phyloP scores from a whole-genome alignment of 2,888 invertebrate species.

The Drosophila basisetae region DNA sequence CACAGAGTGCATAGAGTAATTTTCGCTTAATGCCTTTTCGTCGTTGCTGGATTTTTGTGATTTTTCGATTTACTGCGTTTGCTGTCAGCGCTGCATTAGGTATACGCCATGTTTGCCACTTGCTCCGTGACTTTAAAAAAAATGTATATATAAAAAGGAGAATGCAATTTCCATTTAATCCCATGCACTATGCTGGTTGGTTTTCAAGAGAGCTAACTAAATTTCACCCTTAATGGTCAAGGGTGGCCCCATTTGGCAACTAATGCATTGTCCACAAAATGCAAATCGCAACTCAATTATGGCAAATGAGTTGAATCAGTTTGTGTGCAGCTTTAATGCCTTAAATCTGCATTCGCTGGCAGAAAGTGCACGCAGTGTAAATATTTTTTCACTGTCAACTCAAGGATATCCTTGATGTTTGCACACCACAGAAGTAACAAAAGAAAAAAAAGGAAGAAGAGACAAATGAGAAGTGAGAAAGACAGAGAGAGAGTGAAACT shows the following conservation, averaged over 20 bases:
- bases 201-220: slow-evolving; percentile 38
- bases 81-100: slow-evolving; percentile 70
- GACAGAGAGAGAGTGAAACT: slow-evolving; percentile 11
- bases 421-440: slow-evolving; percentile 37
- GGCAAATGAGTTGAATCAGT: slow-evolving; percentile 32
- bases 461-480: slow-evolving; percentile 1
- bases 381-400: slow-evolving; percentile 77
- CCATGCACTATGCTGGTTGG: slow-evolving; percentile 22
- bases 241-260: slow-evolving; percentile 40
- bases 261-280: slow-evolving; percentile 46
- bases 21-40: slow-evolving; percentile 29
- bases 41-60: slow-evolving; percentile 17
- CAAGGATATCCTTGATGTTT: slow-evolving; percentile 80
- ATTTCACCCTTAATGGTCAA: slow-evolving; percentile 23
- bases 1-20: slow-evolving; percentile 17
- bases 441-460: not conserved
- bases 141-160: not conserved
- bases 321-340: slow-evolving; percentile 36
- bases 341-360: slow-evolving; percentile 32
- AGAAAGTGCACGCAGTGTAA: slow-evolving; percentile 49
- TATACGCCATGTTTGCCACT: slow-evolving; percentile 49
- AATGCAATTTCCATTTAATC: slow-evolving; percentile 60
- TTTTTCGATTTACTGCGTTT: slow-evolving; percentile 66
- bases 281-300: slow-evolving; percentile 51
- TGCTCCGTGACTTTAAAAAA: slow-evolving; percentile 1